Evolutionary conservation across 2,888 invertebrate species (phyloP), one percentile per base, ranked within the genome.

Genomic region (Scaptomyza parva): DNA sequence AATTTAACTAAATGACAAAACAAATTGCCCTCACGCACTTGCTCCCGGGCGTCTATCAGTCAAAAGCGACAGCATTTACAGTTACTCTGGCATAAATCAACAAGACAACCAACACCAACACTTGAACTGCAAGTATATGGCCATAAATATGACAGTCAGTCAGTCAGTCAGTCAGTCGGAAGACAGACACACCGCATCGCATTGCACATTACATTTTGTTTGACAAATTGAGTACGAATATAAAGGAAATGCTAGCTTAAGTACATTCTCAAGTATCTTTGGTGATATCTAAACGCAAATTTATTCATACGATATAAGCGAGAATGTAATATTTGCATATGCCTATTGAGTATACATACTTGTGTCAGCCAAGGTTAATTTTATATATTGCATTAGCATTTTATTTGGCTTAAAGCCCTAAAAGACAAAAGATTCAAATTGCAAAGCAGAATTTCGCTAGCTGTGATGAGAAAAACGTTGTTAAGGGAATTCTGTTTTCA

Each of bases 21-120:
- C 63, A 68, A 77, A 76, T 62, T 66, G 63, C 76, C 54, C 61
- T 66, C 70, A 73, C 73, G 70, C 76, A 71, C 55, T 26, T 39
- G 74, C 72, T n/a, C 75, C 20, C 51, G 41, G 62, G 75, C 71
- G 65, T 63, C 82, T 85, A 85, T 81, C 76, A 72, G 63, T 78
- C 83, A 81, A 62, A 60, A 52, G 64, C 50, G 73, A 55, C 76
- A 57, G 28, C 62, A 40, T 63, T 74, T 52, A 70, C 73, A 70
- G 60, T 57, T 75, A 76, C 58, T 48, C 57, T 11, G 48, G 48
- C 57, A 58, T 44, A 61, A 64, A 75, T 70, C 70, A 70, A 58
- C 50, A 60, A 53, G 64, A 37, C 48, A 45, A 45, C 6, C 37
- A 17, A 17, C 51, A 50, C n/a, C n/a, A n/a, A n/a, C n/a, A 44